A percentile compares a stretch with the other conserved stretches of the same genome.
Evolutionary conservation across 2,888 invertebrate species (phyloP).

Genomic region (Drosophila subquinaria): DNA sequence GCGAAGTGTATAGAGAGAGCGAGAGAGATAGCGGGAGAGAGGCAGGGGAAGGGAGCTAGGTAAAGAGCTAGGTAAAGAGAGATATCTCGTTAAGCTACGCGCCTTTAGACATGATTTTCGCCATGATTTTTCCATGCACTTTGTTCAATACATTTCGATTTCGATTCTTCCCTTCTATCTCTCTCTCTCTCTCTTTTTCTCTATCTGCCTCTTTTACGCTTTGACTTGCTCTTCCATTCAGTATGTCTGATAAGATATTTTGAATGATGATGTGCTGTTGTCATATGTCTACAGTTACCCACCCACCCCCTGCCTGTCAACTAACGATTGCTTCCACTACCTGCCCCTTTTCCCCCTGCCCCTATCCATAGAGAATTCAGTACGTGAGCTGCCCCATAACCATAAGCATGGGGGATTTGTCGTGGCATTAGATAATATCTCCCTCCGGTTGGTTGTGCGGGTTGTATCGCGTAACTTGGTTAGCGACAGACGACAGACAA

Average conservation of each 20-base stretch:
- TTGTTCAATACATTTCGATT: conserved; percentile 60
- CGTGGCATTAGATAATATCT: conserved; percentile 74
- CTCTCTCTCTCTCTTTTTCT: not conserved
- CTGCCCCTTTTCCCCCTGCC: not conserved
- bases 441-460: conserved; percentile 43
- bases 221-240: conserved; percentile 14
- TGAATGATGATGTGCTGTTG: conserved; percentile 83
- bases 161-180: conserved; percentile 30
- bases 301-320: not conserved
- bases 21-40: not conserved
- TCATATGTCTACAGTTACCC: conserved; percentile 63
- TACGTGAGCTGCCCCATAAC: conserved; percentile 15
- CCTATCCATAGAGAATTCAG: not conserved
- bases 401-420: conserved; percentile 72
- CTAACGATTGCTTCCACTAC: not conserved
- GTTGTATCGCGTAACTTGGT: conserved; percentile 58
- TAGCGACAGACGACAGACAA: conserved; percentile 43
- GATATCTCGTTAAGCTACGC: conserved; percentile 45
- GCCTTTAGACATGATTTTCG: conserved; percentile 63
- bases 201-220: not conserved
- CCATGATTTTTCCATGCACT: conserved; percentile 68
- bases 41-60: not conserved
- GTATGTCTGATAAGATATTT: conserved; percentile 77
- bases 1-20: not conserved
- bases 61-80: not conserved